Evolutionary conservation across 2,797 vertebrate genomes (phyloP), one percentile per base, ranked within the genome.

Genomic region (Neosilurus mollespiculum): DNA sequence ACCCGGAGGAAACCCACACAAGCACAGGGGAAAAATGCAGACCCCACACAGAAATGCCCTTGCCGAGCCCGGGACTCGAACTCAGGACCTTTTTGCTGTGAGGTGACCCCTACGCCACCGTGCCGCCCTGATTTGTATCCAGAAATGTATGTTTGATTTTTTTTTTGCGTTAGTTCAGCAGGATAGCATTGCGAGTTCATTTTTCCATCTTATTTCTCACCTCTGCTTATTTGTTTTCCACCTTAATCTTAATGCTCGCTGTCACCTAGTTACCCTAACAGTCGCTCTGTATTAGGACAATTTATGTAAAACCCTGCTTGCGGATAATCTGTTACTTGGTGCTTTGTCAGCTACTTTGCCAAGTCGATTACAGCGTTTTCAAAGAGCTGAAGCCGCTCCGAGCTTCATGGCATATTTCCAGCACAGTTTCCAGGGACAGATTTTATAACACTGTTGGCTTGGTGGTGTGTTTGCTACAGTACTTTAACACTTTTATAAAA

Each of bases 301-400:
- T 43, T 78, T 64, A 65, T 51, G 77, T 16, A 65, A 64, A 64
- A 51, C 53, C 54, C 34, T 16, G 34, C 51, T 58, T 80, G 37
- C 37, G 30, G n/a, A 58, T 67, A 37, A 80, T 73, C 58, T 56
- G 20, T 90, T 87, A 91, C 90, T 87, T 18, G 15, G 43, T 9
- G 51, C 51, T 26, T 16, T 18, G 51, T 75, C 84, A 92, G 86
- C 61, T 64, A 78, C 64, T 51, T 80, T 77, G 81, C 65, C 76
- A 43, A 83, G 75, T 85, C 82, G 58, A 77, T 83, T 69, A 85
- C 70, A 83, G 62, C 30, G 9, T 56, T 9, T 72, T 81, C 20
- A 15, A 20, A 65, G 77, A 84, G 3, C 22, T 75, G 70, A 61
- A 56, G 7, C 22, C 24, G 30, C 49, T 37, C 43, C 34, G 3